A percentile compares a stretch with the other conserved stretches of the same genome.
These are phyloP conservation scores for Agrilus mali DNA, from an alignment of 2,888 invertebrate species.

Conservation along the genomic window DNA sequence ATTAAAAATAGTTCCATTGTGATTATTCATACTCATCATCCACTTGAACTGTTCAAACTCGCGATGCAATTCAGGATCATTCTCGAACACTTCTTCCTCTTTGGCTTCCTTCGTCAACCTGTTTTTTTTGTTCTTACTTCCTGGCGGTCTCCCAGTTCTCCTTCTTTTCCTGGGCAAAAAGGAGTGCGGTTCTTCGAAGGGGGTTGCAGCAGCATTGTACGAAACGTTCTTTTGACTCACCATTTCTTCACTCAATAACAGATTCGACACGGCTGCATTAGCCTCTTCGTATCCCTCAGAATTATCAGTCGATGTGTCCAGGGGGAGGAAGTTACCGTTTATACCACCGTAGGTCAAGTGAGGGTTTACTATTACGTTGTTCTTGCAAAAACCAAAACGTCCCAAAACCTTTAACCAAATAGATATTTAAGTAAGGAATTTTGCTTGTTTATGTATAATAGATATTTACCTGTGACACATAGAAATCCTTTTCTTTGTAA, in stretches of 20 bases:
- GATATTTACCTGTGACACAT: slow-evolving; percentile 31
- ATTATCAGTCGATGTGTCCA: slow-evolving; percentile 8
- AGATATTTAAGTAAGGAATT: background rate
- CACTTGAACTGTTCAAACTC: slow-evolving; percentile 30
- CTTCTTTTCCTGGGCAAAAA: slow-evolving; percentile 7
- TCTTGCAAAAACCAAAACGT: slow-evolving; percentile 29
- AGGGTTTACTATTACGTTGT: slow-evolving; percentile 34
- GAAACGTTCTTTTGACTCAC: background rate
- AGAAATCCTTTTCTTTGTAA: slow-evolving; percentile 32
- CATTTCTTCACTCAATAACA: slow-evolving; percentile 8
- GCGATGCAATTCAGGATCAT: slow-evolving; percentile 31
- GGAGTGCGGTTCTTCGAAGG: too few species aligned
- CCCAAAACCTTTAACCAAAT: slow-evolving; percentile 27
- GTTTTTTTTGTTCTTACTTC: slow-evolving; percentile 16
- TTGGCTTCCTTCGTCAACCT: slow-evolving; percentile 5
- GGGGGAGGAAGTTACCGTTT: slow-evolving; percentile 17
- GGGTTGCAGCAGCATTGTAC: too few species aligned
- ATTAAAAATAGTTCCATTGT: background rate
- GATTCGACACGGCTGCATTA: slow-evolving; percentile 9
- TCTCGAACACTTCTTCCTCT: slow-evolving; percentile 21
- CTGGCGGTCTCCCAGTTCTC: slow-evolving; percentile 21
- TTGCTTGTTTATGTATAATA: too few species aligned
- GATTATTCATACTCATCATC: slow-evolving; percentile 18
- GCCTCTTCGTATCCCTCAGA: slow-evolving; percentile 10
- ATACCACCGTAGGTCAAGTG: slow-evolving; percentile 26